A percentile compares a stretch with the other conserved stretches of the same genome.
Conservation (phyloP, 2,888 invertebrate genomes). For the Polia nebulosa region DNA sequence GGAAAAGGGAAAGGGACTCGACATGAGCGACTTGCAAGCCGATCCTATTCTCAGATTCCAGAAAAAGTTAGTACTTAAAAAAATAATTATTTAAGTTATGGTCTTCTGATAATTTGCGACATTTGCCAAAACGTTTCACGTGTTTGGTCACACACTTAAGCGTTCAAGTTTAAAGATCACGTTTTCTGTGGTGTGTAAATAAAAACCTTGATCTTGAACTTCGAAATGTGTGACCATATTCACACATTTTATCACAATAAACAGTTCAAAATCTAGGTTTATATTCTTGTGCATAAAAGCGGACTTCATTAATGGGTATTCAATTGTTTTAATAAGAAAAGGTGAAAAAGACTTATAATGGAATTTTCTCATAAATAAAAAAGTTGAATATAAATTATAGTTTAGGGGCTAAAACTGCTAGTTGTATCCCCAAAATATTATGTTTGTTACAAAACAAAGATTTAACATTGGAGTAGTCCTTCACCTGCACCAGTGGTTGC, state of each 20-base stretch:
- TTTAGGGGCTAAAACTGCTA: background rate
- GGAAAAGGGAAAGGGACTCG: slow-evolving; percentile 96
- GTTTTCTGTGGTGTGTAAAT: background rate
- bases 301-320: background rate
- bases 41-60: slow-evolving; percentile 97
- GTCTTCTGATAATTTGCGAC: background rate
- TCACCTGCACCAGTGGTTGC: background rate
- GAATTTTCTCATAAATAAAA: too few relatives aligned
- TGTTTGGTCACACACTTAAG: background rate
- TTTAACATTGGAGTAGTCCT: background rate
- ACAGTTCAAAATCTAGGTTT: slow-evolving; percentile 9
- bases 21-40: slow-evolving; percentile 95
- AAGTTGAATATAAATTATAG: background rate
- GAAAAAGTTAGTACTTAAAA: slow-evolving; percentile 93
- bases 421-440: background rate
- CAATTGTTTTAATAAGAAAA: background rate
- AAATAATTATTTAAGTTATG: background rate
- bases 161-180: slow-evolving; percentile 4
- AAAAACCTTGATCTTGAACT: slow-evolving; percentile 4
- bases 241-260: too few relatives aligned
- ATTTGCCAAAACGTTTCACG: background rate
- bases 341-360: background rate
- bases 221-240: background rate
- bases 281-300: background rate
- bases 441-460: background rate